Percentiles rank a stretch among this genome's conserved stretches.
These are phyloP conservation scores for Eulithis prunata DNA, from an alignment of 2,888 invertebrate species.

Conservation along the genomic window DNA sequence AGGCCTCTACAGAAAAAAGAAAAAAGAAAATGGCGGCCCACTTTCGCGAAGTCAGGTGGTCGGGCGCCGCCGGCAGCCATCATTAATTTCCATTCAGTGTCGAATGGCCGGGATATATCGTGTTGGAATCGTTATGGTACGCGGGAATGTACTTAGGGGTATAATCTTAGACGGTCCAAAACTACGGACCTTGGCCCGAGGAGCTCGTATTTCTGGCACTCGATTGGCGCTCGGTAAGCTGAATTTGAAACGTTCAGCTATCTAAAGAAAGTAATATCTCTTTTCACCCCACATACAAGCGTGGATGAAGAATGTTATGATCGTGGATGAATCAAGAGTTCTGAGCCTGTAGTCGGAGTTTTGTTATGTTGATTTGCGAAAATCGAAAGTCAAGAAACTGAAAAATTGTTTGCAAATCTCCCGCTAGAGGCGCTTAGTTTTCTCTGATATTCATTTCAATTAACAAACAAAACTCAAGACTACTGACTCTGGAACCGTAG, in stretches of 20 bases:
- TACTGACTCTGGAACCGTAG: too few relatives aligned
- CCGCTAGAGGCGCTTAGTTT: too few relatives aligned
- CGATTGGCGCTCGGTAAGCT: constrained; percentile 20
- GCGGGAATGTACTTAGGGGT: constrained; percentile 38
- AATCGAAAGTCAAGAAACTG: too few relatives aligned
- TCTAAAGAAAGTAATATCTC: background rate
- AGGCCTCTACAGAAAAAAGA: constrained; percentile 56
- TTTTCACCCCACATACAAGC: too few relatives aligned
- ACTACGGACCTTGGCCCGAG: constrained; percentile 17
- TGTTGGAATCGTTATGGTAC: constrained; percentile 39
- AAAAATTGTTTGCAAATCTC: too few relatives aligned
- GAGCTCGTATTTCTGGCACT: constrained; percentile 27
- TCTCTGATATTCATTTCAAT: too few relatives aligned
- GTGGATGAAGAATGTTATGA: too few relatives aligned
- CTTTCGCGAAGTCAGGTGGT: constrained; percentile 75
- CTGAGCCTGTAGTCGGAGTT: too few relatives aligned
- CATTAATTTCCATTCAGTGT: constrained; percentile 80
- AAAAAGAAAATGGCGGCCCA: constrained; percentile 62
- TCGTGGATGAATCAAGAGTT: too few relatives aligned
- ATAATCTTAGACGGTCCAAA: constrained; percentile 34
- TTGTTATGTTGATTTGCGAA: too few relatives aligned
- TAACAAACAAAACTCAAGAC: too few relatives aligned
- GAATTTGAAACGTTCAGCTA: constrained; percentile 12
- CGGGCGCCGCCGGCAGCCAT: constrained; percentile 60
- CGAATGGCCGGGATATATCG: constrained; percentile 50